These are phyloP conservation scores for Creontiades dilutus DNA, from an alignment of 2,888 invertebrate genomes.

Conservation along the genomic window DNA sequence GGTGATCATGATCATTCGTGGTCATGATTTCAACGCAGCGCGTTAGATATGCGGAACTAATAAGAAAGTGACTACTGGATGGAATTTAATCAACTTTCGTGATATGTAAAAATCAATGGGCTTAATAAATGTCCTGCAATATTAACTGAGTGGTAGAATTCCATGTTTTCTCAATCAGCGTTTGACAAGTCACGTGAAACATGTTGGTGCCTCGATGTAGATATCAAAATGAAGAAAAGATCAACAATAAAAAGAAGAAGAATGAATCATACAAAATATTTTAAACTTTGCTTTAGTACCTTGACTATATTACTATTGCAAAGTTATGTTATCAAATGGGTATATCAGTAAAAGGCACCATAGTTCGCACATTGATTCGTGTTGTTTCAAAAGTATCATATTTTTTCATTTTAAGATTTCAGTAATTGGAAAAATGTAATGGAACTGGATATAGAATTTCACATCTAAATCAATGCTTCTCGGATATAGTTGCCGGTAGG, in stretches of 20 bases:
- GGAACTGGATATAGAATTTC: background rate
- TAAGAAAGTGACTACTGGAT: no score
- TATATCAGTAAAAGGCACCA: background rate
- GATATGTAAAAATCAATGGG: no score
- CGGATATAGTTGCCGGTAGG: background rate
- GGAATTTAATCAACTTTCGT: no score
- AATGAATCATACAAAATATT: background rate
- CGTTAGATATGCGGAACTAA: no score
- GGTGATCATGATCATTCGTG: no score
- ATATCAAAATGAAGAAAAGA: no score
- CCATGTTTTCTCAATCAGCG: background rate
- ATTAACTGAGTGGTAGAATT: background rate
- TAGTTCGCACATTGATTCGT: background rate
- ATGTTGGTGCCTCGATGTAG: background rate
- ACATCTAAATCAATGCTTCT: background rate
- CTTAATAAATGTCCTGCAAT: no score
- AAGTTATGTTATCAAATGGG: conserved; percentile 7
- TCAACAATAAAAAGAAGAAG: no score
- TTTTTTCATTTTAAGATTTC: no score
- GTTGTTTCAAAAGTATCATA: no score
- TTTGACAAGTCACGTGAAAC: background rate
- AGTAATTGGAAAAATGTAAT: no score
- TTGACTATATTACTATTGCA: conserved; percentile 58
- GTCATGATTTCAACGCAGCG: no score
- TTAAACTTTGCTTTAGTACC: conserved; percentile 61